Evolutionary conservation across 2,797 vertebrate species (phyloP), one percentile per base, ranked within the genome.

Genomic region (Microctenopoma stevenorrisi): DNA sequence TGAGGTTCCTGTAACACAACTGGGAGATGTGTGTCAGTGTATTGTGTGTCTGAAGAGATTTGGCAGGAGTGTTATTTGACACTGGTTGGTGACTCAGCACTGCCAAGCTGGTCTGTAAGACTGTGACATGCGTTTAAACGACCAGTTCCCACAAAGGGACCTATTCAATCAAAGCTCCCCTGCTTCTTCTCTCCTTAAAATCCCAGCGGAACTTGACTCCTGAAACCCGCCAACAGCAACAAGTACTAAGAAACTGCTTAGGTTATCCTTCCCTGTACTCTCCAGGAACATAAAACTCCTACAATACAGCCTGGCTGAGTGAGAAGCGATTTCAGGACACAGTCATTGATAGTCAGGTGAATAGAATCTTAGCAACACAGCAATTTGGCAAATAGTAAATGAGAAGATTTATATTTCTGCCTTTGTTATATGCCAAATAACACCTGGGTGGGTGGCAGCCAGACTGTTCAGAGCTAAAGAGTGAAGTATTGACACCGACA

Each of bases 91-190:
- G 90, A 91, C 90, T 93, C 89, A 80, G 91, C 93, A 90, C 86
- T 68, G 58, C 85, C 87, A 87, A 52, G 82, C 74, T 75, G 61
- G 26, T 84, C 71, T 81, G 76, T 83, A 83, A 89, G 68, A 82
- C 80, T 91, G 88, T 92, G 87, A 92, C 89, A 88, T 87, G 89
- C 68, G 83, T 91, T 90, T 87, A 90, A 92, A 90, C 82, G 71
- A 89, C 86, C 83, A 69, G 76, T 43, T 42, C 49, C 84, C 81
- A 93, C 93, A 94, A 94, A 91, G 90, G 62, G 75, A 59, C 65
- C 78, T 87, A 93, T 94, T 95, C 90, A 94, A 69, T 82, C 58
- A 26, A 60, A 68, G 47, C 60, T 74, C 71, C 80, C 76, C 85
- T 65, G 79, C 63, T 72, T 63, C 69, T 82, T 63, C 68, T 74